Evolutionary conservation across 2,113 vertebrate species (phyloP).

Genomic region (Plestiodon gilberti): DNA sequence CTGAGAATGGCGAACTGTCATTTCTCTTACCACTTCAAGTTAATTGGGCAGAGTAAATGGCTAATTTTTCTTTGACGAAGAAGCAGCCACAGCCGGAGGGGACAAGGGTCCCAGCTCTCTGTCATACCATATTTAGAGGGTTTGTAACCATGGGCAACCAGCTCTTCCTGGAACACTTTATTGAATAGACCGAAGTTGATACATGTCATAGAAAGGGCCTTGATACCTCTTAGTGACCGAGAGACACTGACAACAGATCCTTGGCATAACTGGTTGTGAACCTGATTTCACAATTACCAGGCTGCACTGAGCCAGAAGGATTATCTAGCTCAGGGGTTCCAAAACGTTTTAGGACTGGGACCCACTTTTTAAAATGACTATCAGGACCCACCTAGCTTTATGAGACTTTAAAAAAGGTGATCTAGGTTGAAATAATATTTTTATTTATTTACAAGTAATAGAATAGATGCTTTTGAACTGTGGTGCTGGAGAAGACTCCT

Average conservation of each 20-base stretch:
- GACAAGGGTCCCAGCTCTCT: neutral
- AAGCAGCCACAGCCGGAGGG: rapidly evolving
- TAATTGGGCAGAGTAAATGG: neutral
- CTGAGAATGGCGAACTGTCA: neutral
- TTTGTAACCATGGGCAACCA: neutral
- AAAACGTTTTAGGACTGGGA: too few relatives aligned
- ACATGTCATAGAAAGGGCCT: neutral
- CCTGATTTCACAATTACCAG: neutral
- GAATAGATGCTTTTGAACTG: too few relatives aligned
- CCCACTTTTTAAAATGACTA: too few relatives aligned
- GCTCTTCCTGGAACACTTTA: neutral
- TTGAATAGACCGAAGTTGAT: neutral
- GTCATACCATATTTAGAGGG: neutral
- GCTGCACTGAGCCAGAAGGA: neutral
- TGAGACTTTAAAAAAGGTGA: too few relatives aligned
- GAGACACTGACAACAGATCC: neutral
- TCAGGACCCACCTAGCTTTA: too few relatives aligned
- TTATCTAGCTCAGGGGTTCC: neutral
- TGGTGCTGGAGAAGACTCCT: too few relatives aligned
- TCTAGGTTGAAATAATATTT: too few relatives aligned
- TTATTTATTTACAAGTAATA: too few relatives aligned
- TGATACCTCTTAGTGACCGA: rapidly evolving
- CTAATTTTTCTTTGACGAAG: neutral
- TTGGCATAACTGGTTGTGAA: neutral
- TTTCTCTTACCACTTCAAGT: rapidly evolving